Evolutionary conservation across 2,888 invertebrate species (phyloP), one percentile per base, ranked within the genome.

Genomic region (Scaptomyza flava): DNA sequence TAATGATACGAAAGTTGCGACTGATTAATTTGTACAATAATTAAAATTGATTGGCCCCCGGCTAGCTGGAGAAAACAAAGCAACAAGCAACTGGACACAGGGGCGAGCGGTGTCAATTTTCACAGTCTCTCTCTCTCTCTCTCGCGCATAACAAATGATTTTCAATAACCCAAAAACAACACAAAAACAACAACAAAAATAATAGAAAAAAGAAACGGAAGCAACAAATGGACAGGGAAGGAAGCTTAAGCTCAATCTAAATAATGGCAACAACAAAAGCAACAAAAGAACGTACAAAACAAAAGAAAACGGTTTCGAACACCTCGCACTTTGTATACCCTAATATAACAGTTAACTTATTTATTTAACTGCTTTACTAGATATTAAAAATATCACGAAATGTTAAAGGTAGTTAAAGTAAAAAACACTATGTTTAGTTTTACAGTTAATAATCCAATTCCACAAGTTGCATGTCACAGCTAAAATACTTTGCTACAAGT

Each of bases 21-120:
- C 84, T 81, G 89, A 84, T 84, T 84, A 84, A 84, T 85, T 85
- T 85, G 84, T 79, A 65, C 80, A 85, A 85, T 89, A 85, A 85
- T 85, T 89, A 89, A 89, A 85, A 85, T 85, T 89, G 89, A 85
- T 87, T 77, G 69, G 67, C 71, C 70, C 60, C 70, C 54, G 69
- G 63, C 70, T 65, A 57, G 67, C 60, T 38, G 65, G 56, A 62
- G 75, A 74, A 64, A 79, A 74, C 73, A 68, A 58, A 57, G 68
- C 45, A 51, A 43, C 45, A 51, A 43, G 45, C 43, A 36, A 62
- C 61, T 67, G 61, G 54, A 66, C 77, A 33, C 33, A 20, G 12
- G 36, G 34, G 3, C 50, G 6, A 3, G n/a, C 60, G 60, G 63
- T 59, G 65, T 62, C 72, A 59, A 80, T 72, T 77, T 77, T 72